Conservation (phyloP, 2,888 invertebrate genomes). For the Tinea pellionella region DNA sequence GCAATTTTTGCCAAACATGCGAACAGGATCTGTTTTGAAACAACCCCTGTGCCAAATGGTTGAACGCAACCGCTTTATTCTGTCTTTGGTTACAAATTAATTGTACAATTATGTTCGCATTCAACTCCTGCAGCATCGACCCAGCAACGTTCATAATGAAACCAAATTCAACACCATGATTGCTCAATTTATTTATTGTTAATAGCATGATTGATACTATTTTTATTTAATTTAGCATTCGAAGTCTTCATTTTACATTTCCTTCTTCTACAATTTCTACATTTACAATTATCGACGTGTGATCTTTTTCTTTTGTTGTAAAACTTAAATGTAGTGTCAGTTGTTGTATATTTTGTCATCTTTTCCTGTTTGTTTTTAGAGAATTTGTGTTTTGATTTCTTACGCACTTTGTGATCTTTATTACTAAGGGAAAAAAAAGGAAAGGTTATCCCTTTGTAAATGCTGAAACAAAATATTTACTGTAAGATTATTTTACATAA, state of each 20-base stretch:
- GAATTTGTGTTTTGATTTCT: constrained; percentile 3
- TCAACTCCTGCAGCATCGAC: too few relatives aligned
- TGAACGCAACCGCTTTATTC: too few relatives aligned
- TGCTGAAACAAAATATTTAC: constrained; percentile 4
- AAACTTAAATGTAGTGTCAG: neutral
- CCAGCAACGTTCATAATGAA: too few relatives aligned
- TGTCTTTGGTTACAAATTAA: too few relatives aligned
- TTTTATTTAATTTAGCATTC: too few relatives aligned
- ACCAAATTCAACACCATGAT: too few relatives aligned
- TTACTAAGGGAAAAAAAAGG: constrained; percentile 12
- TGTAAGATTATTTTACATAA: neutral
- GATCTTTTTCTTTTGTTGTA: constrained; percentile 3
- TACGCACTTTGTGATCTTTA: neutral
- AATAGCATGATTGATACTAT: too few relatives aligned
- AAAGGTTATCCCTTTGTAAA: neutral
- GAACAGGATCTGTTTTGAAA: too few relatives aligned
- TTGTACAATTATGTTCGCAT: too few relatives aligned
- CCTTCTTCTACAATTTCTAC: neutral
- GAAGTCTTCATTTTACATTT: neutral
- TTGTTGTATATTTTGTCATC: neutral
- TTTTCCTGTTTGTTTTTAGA: neutral
- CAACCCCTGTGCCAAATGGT: too few relatives aligned
- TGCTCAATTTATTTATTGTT: too few relatives aligned
- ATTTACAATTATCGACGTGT: neutral
- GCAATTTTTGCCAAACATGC: too few relatives aligned